A percentile compares a stretch with the other conserved stretches of the same genome.
Evolutionary conservation across 2,888 invertebrate genomes (phyloP).

Genomic region (Prosapia bicincta): DNA sequence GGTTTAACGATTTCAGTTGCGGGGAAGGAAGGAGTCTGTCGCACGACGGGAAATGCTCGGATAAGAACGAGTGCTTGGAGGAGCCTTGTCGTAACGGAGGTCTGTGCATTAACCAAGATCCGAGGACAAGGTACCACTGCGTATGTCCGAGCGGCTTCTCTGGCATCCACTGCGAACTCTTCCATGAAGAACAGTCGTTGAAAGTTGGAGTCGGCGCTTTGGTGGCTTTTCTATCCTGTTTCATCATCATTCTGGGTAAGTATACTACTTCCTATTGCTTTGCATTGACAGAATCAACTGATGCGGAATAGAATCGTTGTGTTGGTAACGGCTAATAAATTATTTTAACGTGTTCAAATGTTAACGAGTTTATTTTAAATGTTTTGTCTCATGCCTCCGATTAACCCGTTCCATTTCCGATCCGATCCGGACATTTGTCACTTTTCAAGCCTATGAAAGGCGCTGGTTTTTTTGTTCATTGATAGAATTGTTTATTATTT

Average conservation of each 20-base stretch:
- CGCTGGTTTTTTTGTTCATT: no score
- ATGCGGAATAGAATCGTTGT: no score
- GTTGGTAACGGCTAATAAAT: no score
- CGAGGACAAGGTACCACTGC: conserved; percentile 78
- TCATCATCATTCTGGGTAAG: conserved; percentile 95
- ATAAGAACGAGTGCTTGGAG: conserved; percentile 92
- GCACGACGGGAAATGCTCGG: conserved; percentile 86
- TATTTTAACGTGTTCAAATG: no score
- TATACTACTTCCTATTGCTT: no score
- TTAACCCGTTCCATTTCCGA: no score
- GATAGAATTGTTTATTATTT: no score
- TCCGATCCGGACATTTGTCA: no score
- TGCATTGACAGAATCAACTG: no score
- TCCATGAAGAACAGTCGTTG: conserved; percentile 89
- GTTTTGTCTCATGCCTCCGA: no score
- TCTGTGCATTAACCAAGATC: conserved; percentile 87
- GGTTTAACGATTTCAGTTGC: conserved; percentile 74
- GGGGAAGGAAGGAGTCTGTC: conserved; percentile 89
- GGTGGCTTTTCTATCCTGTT: conserved; percentile 94
- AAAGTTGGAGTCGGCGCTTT: conserved; percentile 95
- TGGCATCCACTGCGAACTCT: conserved; percentile 90
- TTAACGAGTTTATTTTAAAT: no score
- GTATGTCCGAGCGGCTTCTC: conserved; percentile 88
- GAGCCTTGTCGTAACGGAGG: conserved; percentile 91
- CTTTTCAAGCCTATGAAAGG: no score